A percentile compares a stretch with the other conserved stretches of the same genome.
phyloP scores from a whole-genome alignment of 1,140 invertebrate genomes.

The Drosophila arizonae region DNA sequence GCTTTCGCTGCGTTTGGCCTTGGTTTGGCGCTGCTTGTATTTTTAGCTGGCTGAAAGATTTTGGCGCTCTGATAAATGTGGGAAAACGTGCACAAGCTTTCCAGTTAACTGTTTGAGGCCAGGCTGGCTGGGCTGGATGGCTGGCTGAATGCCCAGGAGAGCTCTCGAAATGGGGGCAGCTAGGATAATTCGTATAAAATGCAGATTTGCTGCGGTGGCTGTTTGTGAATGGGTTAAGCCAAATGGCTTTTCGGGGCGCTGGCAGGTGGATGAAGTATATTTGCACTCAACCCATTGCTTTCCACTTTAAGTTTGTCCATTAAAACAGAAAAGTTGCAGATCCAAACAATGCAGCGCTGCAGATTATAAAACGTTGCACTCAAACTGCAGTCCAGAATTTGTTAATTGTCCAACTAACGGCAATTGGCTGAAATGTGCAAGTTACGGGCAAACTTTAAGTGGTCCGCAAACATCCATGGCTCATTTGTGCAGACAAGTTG shows the following conservation, averaged over 20 bases:
- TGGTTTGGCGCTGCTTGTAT: neutral
- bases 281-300: neutral
- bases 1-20: neutral
- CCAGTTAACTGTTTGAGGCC: constrained; percentile 18
- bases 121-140: neutral
- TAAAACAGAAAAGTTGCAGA: constrained; percentile 23
- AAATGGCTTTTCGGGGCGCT: constrained; percentile 30
- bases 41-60: constrained; percentile 55
- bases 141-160: constrained; percentile 9
- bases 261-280: neutral
- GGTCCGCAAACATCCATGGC: neutral
- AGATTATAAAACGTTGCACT: constrained; percentile 28
- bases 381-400: constrained; percentile 7
- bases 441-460: constrained; percentile 10
- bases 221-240: constrained; percentile 44
- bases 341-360: constrained; percentile 20
- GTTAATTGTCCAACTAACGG: constrained; percentile 21
- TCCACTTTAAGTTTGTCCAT: constrained; percentile 26
- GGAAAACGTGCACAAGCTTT: constrained; percentile 72
- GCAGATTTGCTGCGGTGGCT: constrained; percentile 64
- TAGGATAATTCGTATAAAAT: constrained; percentile 44
- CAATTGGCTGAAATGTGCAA: constrained; percentile 6
- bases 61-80: constrained; percentile 62
- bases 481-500: neutral
- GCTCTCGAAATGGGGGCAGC: constrained; percentile 7